Percentiles rank a stretch among this genome's conserved stretches.
These are phyloP conservation scores for Etheostoma cragini DNA, from an alignment of 2,113 vertebrate species.

Conservation along the genomic window DNA sequence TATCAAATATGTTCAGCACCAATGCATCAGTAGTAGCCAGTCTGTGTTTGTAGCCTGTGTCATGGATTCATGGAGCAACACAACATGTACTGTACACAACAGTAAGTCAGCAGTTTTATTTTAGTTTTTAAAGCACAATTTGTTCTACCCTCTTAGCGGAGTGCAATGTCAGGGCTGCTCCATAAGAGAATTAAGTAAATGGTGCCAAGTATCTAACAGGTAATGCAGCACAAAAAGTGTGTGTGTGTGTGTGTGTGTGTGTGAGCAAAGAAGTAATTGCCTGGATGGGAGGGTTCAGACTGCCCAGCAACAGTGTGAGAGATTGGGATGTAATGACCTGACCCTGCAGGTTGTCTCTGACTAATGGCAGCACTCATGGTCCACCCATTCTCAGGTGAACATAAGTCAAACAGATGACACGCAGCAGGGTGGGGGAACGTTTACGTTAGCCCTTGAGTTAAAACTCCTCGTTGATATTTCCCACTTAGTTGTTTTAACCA, in stretches of 20 bases:
- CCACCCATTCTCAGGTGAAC: constrained; percentile 26
- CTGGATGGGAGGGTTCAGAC: constrained; percentile 21
- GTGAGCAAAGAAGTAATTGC: neutral
- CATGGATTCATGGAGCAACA: constrained; percentile 7
- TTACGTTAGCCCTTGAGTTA: neutral
- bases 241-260: neutral
- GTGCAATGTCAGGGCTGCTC: constrained; percentile 40
- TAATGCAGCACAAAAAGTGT: constrained; percentile 40
- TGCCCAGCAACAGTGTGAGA: constrained; percentile 43
- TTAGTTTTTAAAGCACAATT: constrained; percentile 34
- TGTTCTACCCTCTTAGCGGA: constrained; percentile 47
- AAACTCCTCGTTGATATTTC: neutral
- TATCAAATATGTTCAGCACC: neutral
- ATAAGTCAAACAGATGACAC: constrained; percentile 35
- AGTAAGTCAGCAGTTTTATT: constrained; percentile 21
- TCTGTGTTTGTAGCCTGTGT: neutral
- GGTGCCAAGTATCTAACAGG: constrained; percentile 52
- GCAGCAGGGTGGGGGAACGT: neutral
- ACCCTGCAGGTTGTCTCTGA: constrained; percentile 29
- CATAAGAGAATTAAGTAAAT: constrained; percentile 41
- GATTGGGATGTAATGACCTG: constrained; percentile 19
- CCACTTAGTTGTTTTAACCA: too few relatives aligned
- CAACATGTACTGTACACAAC: neutral
- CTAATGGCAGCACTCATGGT: constrained; percentile 39
- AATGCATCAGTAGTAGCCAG: neutral